A percentile compares a stretch with the other conserved stretches of the same genome.
Evolutionary conservation across 2,797 vertebrate species (phyloP).

Genomic region (Pseudochirops cupreus): DNA sequence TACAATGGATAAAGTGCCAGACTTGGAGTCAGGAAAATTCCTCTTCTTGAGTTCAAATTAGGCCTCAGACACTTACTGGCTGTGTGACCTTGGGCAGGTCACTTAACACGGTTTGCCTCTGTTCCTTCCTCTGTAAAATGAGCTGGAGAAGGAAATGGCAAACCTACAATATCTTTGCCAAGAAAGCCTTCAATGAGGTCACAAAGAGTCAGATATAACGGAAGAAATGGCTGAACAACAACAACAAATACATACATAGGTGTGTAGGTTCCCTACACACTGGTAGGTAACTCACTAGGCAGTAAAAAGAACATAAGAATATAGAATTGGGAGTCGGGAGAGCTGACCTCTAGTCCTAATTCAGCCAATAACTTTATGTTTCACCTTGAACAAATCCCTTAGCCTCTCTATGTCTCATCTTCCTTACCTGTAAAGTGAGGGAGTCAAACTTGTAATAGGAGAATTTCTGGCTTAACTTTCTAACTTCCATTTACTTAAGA

Average conservation of each 20-base stretch:
- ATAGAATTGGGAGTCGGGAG: background rate
- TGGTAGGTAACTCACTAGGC: background rate
- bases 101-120: conserved; percentile 22
- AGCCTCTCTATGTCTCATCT: background rate
- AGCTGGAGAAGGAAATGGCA: background rate
- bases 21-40: background rate
- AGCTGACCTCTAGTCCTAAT: background rate
- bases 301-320: background rate
- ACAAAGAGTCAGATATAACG: background rate
- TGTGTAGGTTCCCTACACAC: too few species aligned
- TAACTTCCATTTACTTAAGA: background rate
- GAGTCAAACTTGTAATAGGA: background rate
- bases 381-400: background rate
- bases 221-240: background rate
- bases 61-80: conserved; percentile 28
- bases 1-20: background rate
- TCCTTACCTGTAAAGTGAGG: background rate
- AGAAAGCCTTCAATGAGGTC: background rate
- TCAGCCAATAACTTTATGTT: background rate
- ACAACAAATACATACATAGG: background rate
- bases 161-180: background rate
- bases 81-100: conserved; percentile 15
- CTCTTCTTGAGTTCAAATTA: too few species aligned
- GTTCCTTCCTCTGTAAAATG: conserved; percentile 49
- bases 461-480: background rate